These are phyloP conservation scores for Heliothis peltigera DNA, from an alignment of 2,888 invertebrate species.

Conservation along the genomic window DNA sequence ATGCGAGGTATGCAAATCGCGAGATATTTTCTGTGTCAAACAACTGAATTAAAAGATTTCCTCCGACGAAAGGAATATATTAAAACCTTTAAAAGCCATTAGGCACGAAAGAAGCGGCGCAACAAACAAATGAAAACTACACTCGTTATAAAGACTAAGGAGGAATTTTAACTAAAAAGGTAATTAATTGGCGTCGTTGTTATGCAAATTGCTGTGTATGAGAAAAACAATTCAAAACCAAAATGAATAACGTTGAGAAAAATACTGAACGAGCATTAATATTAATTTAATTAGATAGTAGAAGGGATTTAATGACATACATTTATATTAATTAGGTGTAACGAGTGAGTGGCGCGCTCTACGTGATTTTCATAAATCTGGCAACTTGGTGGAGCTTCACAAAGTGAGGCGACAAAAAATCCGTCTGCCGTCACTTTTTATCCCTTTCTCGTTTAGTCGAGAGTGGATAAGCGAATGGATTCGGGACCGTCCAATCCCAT, in stretches of 20 bases:
- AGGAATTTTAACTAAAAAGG: conserved; percentile 51
- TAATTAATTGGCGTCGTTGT: conserved; percentile 55
- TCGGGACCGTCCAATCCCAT: conserved; percentile 49
- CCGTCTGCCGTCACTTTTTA: conserved; percentile 50
- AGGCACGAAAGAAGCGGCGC: conserved; percentile 26
- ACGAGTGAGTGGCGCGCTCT: conserved; percentile 63
- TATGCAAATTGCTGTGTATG: conserved; percentile 53
- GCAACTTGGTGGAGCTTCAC: conserved; percentile 58
- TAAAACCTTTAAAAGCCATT: conserved; percentile 44
- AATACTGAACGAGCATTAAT: conserved; percentile 30
- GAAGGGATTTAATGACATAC: conserved; percentile 44
- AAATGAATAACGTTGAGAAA: conserved; percentile 38
- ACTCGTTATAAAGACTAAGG: conserved; percentile 42
- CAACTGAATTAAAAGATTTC: conserved; percentile 60
- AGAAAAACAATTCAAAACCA: conserved; percentile 37
- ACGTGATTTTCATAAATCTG: conserved; percentile 66
- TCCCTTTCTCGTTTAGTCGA: conserved; percentile 51
- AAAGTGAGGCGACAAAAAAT: conserved; percentile 63
- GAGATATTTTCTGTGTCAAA: conserved; percentile 63
- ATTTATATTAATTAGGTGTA: conserved; percentile 69
- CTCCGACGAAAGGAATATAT: conserved; percentile 43
- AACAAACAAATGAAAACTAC: conserved; percentile 48
- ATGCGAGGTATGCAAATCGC: conserved; percentile 69
- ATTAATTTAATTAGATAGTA: conserved; percentile 51
- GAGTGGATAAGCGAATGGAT: conserved; percentile 59